Conservation (phyloP, 2,888 invertebrate species). For the Pegoplata infirma region DNA sequence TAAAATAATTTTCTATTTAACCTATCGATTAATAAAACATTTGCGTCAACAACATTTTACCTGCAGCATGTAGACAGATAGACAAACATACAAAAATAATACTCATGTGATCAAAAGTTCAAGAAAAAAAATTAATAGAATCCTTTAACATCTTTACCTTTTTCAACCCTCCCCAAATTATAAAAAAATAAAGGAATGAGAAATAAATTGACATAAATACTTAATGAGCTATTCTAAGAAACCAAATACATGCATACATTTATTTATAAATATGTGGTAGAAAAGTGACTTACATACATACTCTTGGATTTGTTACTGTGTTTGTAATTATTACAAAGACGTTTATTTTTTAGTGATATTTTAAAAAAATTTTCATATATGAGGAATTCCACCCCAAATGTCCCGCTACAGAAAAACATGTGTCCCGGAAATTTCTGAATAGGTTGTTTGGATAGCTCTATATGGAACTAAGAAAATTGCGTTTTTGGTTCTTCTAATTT, state of each 20-base stretch:
- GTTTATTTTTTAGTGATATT: no score
- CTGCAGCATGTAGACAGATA: neutral
- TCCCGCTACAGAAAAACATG: no score
- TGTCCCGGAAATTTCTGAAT: no score
- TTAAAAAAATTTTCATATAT: no score
- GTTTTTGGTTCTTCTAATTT: no score
- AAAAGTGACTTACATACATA: conserved; percentile 9
- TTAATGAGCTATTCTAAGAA: conserved; percentile 49
- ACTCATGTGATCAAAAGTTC: conserved; percentile 4
- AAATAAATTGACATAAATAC: conserved; percentile 56
- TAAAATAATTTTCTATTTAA: conserved; percentile 26
- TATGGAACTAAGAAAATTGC: no score
- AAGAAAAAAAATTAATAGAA: conserved; percentile 5
- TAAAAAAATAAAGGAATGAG: no score
- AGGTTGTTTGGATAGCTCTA: no score
- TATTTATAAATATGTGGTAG: conserved; percentile 10
- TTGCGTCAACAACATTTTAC: conserved; percentile 29
- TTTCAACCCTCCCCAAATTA: conserved; percentile 7
- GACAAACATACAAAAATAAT: neutral
- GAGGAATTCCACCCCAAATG: no score
- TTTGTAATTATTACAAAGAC: no score
- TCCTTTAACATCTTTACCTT: conserved; percentile 39
- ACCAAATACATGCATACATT: conserved; percentile 31
- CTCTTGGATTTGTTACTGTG: neutral
- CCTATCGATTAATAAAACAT: conserved; percentile 56